phyloP scores from a whole-genome alignment of 2,888 invertebrate species.

The Trichopria drosophilae region DNA sequence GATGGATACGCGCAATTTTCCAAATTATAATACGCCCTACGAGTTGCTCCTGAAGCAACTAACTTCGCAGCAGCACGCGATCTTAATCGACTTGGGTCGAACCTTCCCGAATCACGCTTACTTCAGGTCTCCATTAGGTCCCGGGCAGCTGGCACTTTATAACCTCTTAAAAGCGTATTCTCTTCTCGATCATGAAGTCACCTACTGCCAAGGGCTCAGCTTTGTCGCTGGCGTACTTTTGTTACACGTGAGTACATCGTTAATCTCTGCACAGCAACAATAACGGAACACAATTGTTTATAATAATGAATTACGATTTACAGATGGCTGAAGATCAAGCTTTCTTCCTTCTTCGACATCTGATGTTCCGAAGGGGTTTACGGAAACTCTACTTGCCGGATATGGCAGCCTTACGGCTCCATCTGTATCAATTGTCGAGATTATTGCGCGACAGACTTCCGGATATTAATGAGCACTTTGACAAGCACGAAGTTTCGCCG shows the following conservation, averaged over 20 bases:
- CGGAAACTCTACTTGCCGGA: conserved; percentile 90
- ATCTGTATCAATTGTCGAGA: conserved; percentile 91
- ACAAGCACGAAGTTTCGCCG: conserved; percentile 86
- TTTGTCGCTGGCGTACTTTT: conserved; percentile 93
- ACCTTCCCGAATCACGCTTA: conserved; percentile 95
- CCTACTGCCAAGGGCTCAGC: conserved; percentile 95
- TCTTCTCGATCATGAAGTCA: conserved; percentile 88
- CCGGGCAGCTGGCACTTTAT: conserved; percentile 90
- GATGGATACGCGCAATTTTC: conserved; percentile 70
- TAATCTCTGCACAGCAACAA: too few relatives aligned
- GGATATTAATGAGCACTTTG: conserved; percentile 84
- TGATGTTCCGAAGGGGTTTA: conserved; percentile 89
- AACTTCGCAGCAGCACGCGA: conserved; percentile 95
- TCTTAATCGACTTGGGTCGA: conserved; percentile 89
- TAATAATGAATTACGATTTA: conserved; percentile 38
- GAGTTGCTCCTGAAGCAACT: conserved; percentile 79
- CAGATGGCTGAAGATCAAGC: conserved; percentile 93
- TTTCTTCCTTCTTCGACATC: conserved; percentile 81
- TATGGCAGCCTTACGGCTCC: conserved; percentile 87
- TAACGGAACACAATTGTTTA: too few relatives aligned
- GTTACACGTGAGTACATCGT: conserved; percentile 75
- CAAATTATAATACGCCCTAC: conserved; percentile 79
- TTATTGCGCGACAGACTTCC: conserved; percentile 85
- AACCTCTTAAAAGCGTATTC: conserved; percentile 96
- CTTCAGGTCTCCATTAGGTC: conserved; percentile 87